Evolutionary conservation across 2,113 vertebrate species (phyloP), one percentile per base, ranked within the genome.

Genomic region (Drymodes brunneopygia): DNA sequence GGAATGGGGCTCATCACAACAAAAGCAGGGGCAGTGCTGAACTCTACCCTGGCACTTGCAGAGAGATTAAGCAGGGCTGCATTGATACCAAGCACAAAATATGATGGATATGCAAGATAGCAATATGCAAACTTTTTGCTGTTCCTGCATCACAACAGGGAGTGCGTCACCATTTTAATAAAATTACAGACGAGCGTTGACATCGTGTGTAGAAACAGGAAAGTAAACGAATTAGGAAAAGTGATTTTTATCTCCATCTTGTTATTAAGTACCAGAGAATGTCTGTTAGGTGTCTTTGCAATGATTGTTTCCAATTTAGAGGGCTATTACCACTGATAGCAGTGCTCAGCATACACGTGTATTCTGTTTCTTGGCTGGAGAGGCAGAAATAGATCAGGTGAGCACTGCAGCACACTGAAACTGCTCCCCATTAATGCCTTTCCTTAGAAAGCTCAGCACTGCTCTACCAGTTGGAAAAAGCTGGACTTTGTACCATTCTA

Each of bases 191-290:
- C 58, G 36, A 75, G 57, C 15, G 29, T 33, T 88, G 90, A 50
- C 33, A 36, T 6, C 57, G 65, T 51, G 60, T 45, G 73, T 53
- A 67, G 91, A 81, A 95, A 90, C 51, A 58, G 89, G 90, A 90
- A 96, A 96, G 64, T 33, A 69, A 91, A 56, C 5, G 3, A 93
- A 97, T 95, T 92, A 95, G 53, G 14, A 23, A 38, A 72, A 93
- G 83, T 47, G 54, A 57, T 79, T 94, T 96, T 96, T 86, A 57
- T 61, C 85, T 82, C 88, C 35, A 29, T 72, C 61, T 93, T 74
- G 29, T 92, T 96, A 72, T 92, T 92, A 88, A 6, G 21, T 70
- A 29, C 18, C 66, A 35, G 45, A 45, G 47, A 65, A 81, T 36
- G 40, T 53, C 44, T 69, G 57, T 47, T 61, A 51, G 82, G 57